These are phyloP conservation scores for Larimichthys polyactis DNA, from an alignment of 2,113 vertebrate genomes.

Conservation along the genomic window DNA sequence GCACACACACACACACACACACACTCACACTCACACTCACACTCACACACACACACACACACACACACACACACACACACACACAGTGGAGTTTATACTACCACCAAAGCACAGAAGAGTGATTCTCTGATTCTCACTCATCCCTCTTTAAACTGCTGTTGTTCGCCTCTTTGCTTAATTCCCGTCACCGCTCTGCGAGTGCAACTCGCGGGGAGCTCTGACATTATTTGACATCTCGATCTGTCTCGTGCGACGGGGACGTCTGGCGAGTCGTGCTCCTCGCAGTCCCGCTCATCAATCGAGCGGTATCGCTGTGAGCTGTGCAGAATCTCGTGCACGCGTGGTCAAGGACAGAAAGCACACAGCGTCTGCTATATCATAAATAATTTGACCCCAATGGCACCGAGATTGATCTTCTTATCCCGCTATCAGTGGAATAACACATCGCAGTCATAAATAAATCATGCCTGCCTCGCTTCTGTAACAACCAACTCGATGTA, in stretches of 20 bases:
- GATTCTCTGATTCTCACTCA: slow-evolving; percentile 11
- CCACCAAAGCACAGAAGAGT: background rate
- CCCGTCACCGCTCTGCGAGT: background rate
- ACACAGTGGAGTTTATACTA: background rate
- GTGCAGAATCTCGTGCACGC: background rate
- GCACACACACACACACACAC: slow-evolving; percentile 18
- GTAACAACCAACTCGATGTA: background rate
- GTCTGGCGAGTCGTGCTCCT: background rate
- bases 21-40: slow-evolving; percentile 1
- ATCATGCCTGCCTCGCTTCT: background rate
- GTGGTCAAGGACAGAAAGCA: slow-evolving; percentile 14
- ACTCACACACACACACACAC: slow-evolving; percentile 21
- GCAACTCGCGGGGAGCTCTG: background rate
- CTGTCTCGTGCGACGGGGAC: background rate
- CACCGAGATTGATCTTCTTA: slow-evolving; percentile 6
- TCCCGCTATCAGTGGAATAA: background rate
- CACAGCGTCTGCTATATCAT: slow-evolving; percentile 17
- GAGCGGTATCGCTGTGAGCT: background rate
- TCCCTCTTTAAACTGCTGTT: slow-evolving; percentile 30
- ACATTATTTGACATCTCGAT: background rate
- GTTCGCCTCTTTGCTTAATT: slow-evolving; percentile 6
- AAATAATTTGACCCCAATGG: slow-evolving; percentile 28
- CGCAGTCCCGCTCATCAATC: background rate
- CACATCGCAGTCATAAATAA: slow-evolving; percentile 5
- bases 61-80: slow-evolving; percentile 28